A percentile compares a stretch with the other conserved stretches of the same genome.
Evolutionary conservation across 1,140 invertebrate genomes (phyloP).

Genomic region (Augochlora pura): DNA sequence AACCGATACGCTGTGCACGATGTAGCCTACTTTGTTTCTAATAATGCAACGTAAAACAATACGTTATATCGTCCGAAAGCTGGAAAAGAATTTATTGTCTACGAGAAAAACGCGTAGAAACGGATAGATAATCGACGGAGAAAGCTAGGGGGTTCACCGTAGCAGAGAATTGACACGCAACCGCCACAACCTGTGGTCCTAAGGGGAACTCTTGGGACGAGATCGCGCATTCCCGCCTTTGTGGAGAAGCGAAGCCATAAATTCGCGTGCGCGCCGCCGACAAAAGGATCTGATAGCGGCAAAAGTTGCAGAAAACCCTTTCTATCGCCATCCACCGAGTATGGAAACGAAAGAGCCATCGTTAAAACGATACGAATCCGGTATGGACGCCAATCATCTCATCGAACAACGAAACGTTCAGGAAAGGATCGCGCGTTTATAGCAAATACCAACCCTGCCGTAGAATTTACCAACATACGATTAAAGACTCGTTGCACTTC

Average conservation of each 20-base stretch:
- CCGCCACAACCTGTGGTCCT: conserved; percentile 53
- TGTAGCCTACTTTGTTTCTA: too few relatives aligned
- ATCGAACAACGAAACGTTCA: neutral
- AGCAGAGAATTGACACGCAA: conserved; percentile 48
- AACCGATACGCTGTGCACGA: neutral
- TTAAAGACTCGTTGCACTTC: too few relatives aligned
- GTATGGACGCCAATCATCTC: neutral
- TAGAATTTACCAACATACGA: too few relatives aligned
- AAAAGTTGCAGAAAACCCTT: conserved; percentile 46
- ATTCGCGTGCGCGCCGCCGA: conserved; percentile 60
- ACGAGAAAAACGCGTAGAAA: neutral
- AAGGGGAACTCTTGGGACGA: conserved; percentile 47
- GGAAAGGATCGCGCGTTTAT: neutral
- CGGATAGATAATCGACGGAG: conserved; percentile 48
- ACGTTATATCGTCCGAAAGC: too few relatives aligned
- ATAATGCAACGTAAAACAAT: too few relatives aligned
- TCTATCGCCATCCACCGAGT: conserved; percentile 54
- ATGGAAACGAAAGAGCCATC: conserved; percentile 57
- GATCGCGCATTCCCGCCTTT: conserved; percentile 47
- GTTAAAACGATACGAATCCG: conserved; percentile 34
- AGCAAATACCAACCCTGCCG: too few relatives aligned
- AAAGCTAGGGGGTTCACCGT: conserved; percentile 44
- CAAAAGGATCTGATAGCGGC: conserved; percentile 61
- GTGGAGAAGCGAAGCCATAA: conserved; percentile 59
- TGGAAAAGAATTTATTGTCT: too few relatives aligned